phyloP scores from a whole-genome alignment of 2,797 vertebrate species.

The Triplophysa bombifrons region DNA sequence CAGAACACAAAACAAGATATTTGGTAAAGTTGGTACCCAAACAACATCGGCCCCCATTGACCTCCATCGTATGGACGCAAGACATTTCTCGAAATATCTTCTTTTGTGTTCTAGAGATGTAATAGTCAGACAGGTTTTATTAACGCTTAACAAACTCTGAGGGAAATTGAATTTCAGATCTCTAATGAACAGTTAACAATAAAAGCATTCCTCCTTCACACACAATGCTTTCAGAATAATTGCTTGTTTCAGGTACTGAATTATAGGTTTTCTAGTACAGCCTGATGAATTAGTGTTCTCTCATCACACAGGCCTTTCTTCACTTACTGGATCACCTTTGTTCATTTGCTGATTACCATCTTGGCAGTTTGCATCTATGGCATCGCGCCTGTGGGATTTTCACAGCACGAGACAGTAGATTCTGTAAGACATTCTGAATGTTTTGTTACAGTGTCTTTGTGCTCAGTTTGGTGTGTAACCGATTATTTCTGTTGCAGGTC shows the following conservation, averaged over 20 bases:
- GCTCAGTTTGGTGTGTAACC: conserved; percentile 12
- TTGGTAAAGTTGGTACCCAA: no score
- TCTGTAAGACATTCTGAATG: conserved; percentile 81
- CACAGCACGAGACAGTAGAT: conserved; percentile 94
- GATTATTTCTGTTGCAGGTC: conserved; percentile 74
- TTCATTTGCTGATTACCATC: conserved; percentile 93
- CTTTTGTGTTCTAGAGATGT: no score
- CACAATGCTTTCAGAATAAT: not conserved
- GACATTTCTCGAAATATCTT: no score
- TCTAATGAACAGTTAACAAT: no score
- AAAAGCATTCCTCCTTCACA: not conserved
- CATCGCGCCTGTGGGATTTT: conserved; percentile 94
- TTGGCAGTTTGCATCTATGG: conserved; percentile 91
- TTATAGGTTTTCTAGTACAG: not conserved
- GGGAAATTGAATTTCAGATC: no score
- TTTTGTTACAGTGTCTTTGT: not conserved
- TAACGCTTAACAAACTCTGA: no score
- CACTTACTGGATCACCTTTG: conserved; percentile 97
- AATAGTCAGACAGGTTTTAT: no score
- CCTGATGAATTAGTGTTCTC: conserved; percentile 16
- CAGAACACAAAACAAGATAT: no score
- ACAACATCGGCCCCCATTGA: no score
- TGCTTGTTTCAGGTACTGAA: not conserved
- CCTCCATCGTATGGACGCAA: no score
- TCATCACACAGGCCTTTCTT: conserved; percentile 87